Conservation (phyloP, 2,888 invertebrate genomes). For the Platerodrilus igneus region DNA sequence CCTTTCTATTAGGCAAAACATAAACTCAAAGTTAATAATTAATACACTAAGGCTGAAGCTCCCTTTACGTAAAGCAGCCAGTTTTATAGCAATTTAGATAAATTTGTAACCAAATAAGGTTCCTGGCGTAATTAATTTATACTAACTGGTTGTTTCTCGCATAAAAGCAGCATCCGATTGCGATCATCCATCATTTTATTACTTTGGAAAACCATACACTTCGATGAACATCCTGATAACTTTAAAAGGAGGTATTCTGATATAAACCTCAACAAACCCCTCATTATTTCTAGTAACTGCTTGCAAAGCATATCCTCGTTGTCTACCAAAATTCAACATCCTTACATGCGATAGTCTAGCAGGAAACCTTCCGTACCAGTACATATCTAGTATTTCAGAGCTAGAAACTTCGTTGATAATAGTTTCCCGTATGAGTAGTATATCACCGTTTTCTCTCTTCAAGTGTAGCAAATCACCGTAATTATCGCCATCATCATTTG, state of each 20-base stretch:
- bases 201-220: constrained; percentile 10
- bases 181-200: too few relatives aligned
- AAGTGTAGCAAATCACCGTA: constrained; percentile 15
- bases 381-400: constrained; percentile 13
- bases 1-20: too few relatives aligned
- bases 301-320: constrained; percentile 13
- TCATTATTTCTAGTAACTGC: constrained; percentile 9
- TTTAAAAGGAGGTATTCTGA: constrained; percentile 11
- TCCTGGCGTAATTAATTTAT: too few relatives aligned
- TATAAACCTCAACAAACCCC: constrained; percentile 10
- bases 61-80: too few relatives aligned
- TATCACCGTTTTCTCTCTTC: constrained; percentile 11
- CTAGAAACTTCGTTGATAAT: constrained; percentile 12
- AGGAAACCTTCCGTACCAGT: constrained; percentile 12
- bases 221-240: constrained; percentile 13
- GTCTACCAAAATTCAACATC: constrained; percentile 16
- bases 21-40: too few relatives aligned
- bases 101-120: too few relatives aligned
- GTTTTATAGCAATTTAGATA: too few relatives aligned
- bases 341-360: constrained; percentile 14
- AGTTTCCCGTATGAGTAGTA: constrained; percentile 15
- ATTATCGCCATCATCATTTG: constrained; percentile 15
- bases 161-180: too few relatives aligned
- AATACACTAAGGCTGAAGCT: too few relatives aligned
- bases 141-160: too few relatives aligned